Evolutionary conservation across 2,888 invertebrate genomes (phyloP).

Genomic region (Leistus spinibarbis): DNA sequence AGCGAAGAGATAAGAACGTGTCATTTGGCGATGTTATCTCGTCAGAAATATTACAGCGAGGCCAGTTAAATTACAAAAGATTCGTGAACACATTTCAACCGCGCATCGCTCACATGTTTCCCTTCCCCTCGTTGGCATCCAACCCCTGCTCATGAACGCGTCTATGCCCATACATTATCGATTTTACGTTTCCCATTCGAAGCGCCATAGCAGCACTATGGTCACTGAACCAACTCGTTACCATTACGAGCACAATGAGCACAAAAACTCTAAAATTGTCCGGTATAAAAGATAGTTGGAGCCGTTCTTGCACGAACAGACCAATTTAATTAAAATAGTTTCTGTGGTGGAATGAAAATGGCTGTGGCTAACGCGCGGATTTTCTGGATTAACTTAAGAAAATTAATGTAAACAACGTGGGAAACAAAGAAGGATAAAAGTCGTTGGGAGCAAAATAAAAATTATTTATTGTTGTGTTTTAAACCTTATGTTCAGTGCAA

Average conservation of each 20-base stretch:
- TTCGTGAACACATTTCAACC: conserved; percentile 30
- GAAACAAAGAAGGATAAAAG: not conserved
- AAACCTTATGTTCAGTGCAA: not conserved
- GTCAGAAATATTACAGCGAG: conserved; percentile 29
- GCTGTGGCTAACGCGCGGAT: not conserved
- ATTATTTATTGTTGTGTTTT: not conserved
- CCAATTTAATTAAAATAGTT: not conserved
- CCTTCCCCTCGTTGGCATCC: not conserved
- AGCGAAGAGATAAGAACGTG: conserved; percentile 29
- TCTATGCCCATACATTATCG: not conserved
- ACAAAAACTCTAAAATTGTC: not conserved
- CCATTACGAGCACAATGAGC: not conserved
- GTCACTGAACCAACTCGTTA: not conserved
- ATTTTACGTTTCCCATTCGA: conserved; percentile 5
- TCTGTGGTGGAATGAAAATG: not conserved
- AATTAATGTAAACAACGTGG: not conserved
- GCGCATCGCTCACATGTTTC: not conserved
- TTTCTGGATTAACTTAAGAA: not conserved
- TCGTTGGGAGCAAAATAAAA: not conserved
- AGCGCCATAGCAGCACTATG: not conserved
- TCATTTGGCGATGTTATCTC: conserved; percentile 34
- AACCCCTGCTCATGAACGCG: not conserved
- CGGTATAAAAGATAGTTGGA: not conserved
- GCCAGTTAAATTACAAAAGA: conserved; percentile 37
- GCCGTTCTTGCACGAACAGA: not conserved